Conservation (phyloP, 2,888 invertebrate species). For the Limnephilus marmoratus region DNA sequence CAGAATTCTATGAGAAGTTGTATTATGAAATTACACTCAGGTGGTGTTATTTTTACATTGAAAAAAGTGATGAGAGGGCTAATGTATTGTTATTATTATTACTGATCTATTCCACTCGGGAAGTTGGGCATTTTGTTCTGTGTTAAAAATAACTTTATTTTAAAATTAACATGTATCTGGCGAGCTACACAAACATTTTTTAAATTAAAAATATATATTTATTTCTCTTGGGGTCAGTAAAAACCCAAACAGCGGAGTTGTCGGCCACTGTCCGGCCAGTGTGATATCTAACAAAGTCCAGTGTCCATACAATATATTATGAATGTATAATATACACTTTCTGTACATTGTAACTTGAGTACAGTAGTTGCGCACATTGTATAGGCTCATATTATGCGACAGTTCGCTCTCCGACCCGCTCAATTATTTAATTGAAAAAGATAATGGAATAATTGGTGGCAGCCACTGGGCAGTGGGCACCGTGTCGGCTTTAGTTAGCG, state of each 20-base stretch:
- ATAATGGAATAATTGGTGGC: conserved; percentile 64
- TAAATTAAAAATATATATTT: neutral
- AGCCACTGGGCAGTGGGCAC: conserved; percentile 20
- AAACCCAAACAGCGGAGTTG: neutral
- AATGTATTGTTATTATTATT: too few relatives aligned
- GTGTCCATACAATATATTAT: neutral
- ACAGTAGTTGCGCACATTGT: neutral
- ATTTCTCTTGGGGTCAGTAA: neutral
- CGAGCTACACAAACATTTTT: neutral
- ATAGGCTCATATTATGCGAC: neutral
- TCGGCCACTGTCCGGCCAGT: neutral
- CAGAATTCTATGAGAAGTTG: too few relatives aligned
- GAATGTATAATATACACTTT: too few relatives aligned
- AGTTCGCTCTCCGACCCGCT: conserved; percentile 47
- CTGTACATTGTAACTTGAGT: too few relatives aligned
- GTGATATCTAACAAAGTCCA: too few relatives aligned
- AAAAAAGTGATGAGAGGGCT: too few relatives aligned
- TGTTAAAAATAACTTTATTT: neutral
- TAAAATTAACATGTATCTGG: neutral
- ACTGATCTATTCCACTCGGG: too few relatives aligned
- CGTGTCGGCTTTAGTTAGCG: conserved; percentile 39
- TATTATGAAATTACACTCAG: too few relatives aligned
- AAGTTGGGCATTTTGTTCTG: too few relatives aligned
- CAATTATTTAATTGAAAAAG: conserved; percentile 65
- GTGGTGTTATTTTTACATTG: too few relatives aligned